Percentiles rank a stretch among this genome's conserved stretches.
phyloP scores from a whole-genome alignment of 1,140 invertebrate genomes.

The Marisa cornuarietis region DNA sequence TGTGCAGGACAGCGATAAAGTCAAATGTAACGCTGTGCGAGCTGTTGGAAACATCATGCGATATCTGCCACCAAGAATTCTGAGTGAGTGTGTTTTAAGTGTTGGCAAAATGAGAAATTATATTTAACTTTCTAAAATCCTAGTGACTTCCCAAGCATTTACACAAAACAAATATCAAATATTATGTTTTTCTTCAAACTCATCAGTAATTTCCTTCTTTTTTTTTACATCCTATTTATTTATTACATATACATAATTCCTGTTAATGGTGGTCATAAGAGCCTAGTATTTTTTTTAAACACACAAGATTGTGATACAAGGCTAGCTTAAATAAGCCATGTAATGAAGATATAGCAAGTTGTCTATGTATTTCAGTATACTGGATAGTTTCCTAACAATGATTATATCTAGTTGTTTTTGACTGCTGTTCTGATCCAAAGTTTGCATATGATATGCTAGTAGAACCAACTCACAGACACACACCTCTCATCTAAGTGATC shows the following conservation, averaged over 20 bases:
- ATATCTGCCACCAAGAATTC: slow-evolving; percentile 71
- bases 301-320: no score
- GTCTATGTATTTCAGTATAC: neutral
- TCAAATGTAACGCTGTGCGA: slow-evolving; percentile 82
- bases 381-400: neutral
- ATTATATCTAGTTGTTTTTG: neutral
- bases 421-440: neutral
- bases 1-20: slow-evolving; percentile 76
- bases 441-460: no score
- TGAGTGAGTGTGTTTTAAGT: slow-evolving; percentile 55
- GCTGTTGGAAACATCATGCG: slow-evolving; percentile 82
- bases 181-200: no score
- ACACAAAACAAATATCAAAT: neutral
- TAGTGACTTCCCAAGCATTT: neutral
- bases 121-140: neutral
- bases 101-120: neutral
- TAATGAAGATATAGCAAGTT: no score
- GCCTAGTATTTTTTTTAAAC: no score
- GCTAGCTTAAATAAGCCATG: no score
- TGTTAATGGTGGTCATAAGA: no score
- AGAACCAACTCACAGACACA: no score
- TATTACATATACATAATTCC: no score
- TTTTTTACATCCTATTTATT: no score
- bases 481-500: neutral
- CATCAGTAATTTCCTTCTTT: no score